Evolutionary conservation across 2,888 invertebrate species (phyloP).

Genomic region (Tinea semifulvella): DNA sequence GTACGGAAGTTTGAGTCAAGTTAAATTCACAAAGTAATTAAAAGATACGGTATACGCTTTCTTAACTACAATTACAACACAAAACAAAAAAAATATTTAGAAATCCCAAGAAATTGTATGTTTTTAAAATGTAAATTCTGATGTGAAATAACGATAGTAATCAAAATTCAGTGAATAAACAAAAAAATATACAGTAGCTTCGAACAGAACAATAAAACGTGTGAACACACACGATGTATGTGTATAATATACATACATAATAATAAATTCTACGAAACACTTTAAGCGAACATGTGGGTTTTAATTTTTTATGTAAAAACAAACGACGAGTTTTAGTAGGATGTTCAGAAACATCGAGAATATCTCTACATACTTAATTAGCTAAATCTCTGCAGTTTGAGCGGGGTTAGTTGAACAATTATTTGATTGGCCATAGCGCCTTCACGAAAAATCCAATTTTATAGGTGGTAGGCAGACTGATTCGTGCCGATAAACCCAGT

Average conservation of each 20-base stretch:
- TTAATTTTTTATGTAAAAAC: not conserved
- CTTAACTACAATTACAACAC: not conserved
- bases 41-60: constrained; percentile 8
- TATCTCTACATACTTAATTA: too few relatives aligned
- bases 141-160: constrained; percentile 7
- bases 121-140: constrained; percentile 6
- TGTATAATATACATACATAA: not conserved
- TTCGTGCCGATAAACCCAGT: too few relatives aligned
- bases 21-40: constrained; percentile 8
- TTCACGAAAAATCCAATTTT: too few relatives aligned
- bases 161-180: constrained; percentile 9
- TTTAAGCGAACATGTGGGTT: not conserved
- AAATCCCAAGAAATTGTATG: not conserved
- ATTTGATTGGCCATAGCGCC: too few relatives aligned
- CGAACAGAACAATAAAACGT: constrained; percentile 31
- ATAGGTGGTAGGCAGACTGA: too few relatives aligned
- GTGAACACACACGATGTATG: constrained; percentile 29
- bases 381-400: too few relatives aligned
- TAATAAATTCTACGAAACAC: not conserved
- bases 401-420: too few relatives aligned
- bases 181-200: constrained; percentile 3
- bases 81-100: constrained; percentile 1
- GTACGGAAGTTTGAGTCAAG: too few relatives aligned
- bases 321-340: too few relatives aligned
- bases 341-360: too few relatives aligned